Evolutionary conservation across 2,113 vertebrate species (phyloP).

Genomic region (Epinephelus fuscoguttatus): DNA sequence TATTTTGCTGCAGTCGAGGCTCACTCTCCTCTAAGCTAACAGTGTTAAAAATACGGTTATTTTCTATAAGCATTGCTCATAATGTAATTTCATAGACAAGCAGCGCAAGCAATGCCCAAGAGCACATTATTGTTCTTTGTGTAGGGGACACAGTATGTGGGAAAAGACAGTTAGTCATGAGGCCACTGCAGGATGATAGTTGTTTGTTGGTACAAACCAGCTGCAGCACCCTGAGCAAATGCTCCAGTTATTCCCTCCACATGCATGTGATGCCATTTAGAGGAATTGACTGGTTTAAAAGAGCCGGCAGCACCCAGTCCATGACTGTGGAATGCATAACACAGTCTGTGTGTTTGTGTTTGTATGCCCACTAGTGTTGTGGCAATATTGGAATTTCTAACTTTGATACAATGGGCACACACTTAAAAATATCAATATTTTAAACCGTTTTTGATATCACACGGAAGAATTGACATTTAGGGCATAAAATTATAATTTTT

Average conservation of each 20-base stretch:
- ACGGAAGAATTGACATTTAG: no score
- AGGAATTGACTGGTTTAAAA: conserved; percentile 16
- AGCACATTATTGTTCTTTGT: not conserved
- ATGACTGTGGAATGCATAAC: conserved; percentile 1
- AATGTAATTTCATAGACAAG: conserved; percentile 19
- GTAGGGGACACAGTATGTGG: conserved; percentile 5
- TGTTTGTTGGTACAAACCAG: conserved; percentile 50
- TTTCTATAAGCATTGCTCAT: not conserved
- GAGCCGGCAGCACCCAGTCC: conserved; percentile 6
- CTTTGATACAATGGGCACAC: no score
- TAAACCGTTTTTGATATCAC: no score
- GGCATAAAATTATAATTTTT: no score
- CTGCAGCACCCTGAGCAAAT: conserved; percentile 30
- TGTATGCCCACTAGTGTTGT: not conserved
- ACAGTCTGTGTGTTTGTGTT: not conserved
- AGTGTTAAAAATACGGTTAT: not conserved
- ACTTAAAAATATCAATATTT: no score
- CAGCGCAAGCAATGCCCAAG: not conserved
- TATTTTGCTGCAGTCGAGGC: not conserved
- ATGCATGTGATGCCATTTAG: conserved; percentile 56
- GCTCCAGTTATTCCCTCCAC: conserved; percentile 17
- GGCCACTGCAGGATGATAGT: conserved; percentile 12
- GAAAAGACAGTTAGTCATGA: conserved; percentile 13
- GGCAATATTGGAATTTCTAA: no score
- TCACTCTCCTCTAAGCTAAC: accelerated